Conservation (phyloP, 2,888 invertebrate genomes). For the Caenorhabditis drosophilae region DNA sequence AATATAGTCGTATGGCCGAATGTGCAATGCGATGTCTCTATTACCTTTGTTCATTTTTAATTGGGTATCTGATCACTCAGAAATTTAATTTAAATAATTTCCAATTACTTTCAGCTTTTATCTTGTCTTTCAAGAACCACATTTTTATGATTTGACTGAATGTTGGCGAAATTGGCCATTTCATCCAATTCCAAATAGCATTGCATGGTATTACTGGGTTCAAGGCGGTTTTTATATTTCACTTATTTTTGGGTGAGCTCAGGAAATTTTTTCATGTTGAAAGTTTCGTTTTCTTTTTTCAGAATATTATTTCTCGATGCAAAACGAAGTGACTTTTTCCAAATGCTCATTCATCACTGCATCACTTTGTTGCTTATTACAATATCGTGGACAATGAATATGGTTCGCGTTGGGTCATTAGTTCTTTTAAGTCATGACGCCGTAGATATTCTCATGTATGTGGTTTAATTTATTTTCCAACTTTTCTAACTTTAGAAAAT, state of each 20-base stretch:
- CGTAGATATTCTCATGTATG: conserved; percentile 72
- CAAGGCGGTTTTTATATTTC: conserved; percentile 43
- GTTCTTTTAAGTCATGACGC: conserved; percentile 75
- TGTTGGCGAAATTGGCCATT: conserved; percentile 65
- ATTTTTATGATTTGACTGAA: conserved; percentile 57
- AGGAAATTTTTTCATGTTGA: neutral
- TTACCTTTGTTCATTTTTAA: conserved; percentile 51
- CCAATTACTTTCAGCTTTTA: conserved; percentile 36
- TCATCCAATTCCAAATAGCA: conserved; percentile 79
- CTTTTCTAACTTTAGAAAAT: conserved; percentile 2
- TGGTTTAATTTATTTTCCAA: conserved; percentile 29
- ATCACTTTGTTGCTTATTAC: conserved; percentile 87
- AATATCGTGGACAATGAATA: conserved; percentile 88
- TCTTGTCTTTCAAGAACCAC: conserved; percentile 57
- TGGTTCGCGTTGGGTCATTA: conserved; percentile 86
- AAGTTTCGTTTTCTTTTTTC: conserved; percentile 13
- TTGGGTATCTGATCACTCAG: conserved; percentile 37
- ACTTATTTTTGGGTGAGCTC: conserved; percentile 34
- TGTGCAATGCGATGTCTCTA: conserved; percentile 63
- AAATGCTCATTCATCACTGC: conserved; percentile 81
- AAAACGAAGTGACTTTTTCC: conserved; percentile 80
- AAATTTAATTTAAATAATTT: neutral
- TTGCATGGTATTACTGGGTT: conserved; percentile 76
- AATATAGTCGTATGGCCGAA: conserved; percentile 66
- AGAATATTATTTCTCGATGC: conserved; percentile 70